These are phyloP conservation scores for Glossosoma conforme DNA, from an alignment of 1,140 invertebrate species.

Conservation along the genomic window DNA sequence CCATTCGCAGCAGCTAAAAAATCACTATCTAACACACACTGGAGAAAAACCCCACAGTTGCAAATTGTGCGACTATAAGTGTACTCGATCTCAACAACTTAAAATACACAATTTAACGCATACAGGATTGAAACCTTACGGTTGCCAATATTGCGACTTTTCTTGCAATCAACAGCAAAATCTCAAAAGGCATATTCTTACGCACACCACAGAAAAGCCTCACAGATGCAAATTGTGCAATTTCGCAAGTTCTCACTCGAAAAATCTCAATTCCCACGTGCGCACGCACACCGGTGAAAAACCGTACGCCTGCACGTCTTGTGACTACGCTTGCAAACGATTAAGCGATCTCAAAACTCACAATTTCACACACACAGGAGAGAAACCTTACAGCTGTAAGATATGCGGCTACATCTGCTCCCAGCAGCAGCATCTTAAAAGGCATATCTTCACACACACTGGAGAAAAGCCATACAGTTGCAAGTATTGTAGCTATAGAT, in stretches of 20 bases:
- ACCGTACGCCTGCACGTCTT: constrained; percentile 12
- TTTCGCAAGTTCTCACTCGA: constrained; percentile 7
- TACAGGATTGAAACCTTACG: no score
- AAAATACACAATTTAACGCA: no score
- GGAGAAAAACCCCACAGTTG: no score
- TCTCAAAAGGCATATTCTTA: no score
- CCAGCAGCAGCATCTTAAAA: constrained; percentile 4
- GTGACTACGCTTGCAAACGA: constrained; percentile 12
- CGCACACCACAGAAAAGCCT: constrained; percentile 22
- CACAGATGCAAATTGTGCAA: constrained; percentile 19
- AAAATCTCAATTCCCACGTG: constrained; percentile 23
- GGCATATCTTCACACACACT: constrained; percentile 9
- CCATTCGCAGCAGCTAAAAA: no score
- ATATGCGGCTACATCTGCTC: constrained; percentile 10
- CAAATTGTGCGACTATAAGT: no score
- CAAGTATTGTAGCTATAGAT: constrained; percentile 4
- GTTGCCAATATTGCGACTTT: no score
- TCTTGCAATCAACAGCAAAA: no score
- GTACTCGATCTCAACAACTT: no score
- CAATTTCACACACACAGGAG: constrained; percentile 6
- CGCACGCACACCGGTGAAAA: constrained; percentile 19
- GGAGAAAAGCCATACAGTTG: constrained; percentile 17
- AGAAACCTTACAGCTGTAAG: constrained; percentile 9
- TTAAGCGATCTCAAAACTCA: constrained; percentile 7
- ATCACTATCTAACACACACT: no score